A percentile compares a stretch with the other conserved stretches of the same genome.
Evolutionary conservation across 2,113 vertebrate genomes (phyloP).

Genomic region (Murina feae): DNA sequence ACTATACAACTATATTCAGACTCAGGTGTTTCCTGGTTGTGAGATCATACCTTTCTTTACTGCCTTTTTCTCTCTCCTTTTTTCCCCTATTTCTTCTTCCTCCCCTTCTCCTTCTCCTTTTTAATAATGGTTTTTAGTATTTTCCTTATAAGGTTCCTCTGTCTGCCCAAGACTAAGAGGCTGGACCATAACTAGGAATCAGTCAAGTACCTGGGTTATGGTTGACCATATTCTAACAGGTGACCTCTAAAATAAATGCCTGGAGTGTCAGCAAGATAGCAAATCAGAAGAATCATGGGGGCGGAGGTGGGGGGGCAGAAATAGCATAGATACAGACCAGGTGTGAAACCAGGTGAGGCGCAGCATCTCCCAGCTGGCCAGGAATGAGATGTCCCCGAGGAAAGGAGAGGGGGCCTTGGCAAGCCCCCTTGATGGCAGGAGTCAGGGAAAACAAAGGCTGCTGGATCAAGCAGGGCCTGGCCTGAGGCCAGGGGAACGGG

Average conservation of each 20-base stretch:
- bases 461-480: background rate
- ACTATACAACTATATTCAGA: background rate
- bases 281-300: background rate
- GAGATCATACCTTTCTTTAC: background rate
- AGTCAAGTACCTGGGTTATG: background rate
- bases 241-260: background rate
- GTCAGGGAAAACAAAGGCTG: conserved; percentile 14
- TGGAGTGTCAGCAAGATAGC: background rate
- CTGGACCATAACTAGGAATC: background rate
- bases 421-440: background rate
- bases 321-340: background rate
- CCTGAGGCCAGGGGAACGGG: background rate
- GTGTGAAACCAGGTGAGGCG: background rate
- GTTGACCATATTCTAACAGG: background rate
- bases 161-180: background rate
- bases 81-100: too few species aligned
- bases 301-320: background rate
- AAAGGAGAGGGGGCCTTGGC: background rate
- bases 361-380: background rate
- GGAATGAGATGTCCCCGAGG: background rate
- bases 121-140: background rate
- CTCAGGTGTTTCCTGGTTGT: background rate
- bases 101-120: background rate
- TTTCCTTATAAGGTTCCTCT: background rate
- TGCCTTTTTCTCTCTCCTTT: background rate